These are phyloP conservation scores for Eurystomus glaucurus DNA, from an alignment of 2,797 vertebrate genomes.

Conservation along the genomic window DNA sequence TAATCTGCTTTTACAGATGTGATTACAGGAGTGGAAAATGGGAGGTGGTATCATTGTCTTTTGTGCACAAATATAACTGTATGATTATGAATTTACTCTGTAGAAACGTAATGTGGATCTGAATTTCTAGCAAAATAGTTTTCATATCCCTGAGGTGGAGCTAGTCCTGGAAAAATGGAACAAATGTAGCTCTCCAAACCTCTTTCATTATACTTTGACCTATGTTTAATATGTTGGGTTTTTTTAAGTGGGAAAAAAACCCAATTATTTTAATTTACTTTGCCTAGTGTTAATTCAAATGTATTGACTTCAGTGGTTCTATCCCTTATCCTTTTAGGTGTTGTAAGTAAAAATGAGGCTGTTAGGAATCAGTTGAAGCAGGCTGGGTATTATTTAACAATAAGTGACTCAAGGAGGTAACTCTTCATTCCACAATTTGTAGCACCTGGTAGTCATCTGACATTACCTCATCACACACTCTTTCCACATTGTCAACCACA, in stretches of 20 bases:
- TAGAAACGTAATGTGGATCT: not conserved
- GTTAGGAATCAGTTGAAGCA: not conserved
- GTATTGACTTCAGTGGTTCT: not conserved
- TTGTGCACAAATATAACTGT: not conserved
- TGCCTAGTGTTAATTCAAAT: not conserved
- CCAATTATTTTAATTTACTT: not conserved
- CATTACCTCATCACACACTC: not conserved
- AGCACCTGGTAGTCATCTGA: not conserved
- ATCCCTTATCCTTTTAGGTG: not conserved
- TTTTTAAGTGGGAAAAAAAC: not conserved
- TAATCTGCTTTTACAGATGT: not conserved
- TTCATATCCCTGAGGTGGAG: not conserved
- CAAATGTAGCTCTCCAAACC: not conserved
- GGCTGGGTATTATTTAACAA: not conserved
- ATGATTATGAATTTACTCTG: not conserved
- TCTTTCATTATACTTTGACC: not conserved
- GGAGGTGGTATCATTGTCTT: not conserved
- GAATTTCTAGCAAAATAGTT: not conserved
- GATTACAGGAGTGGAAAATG: not conserved
- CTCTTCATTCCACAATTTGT: not conserved
- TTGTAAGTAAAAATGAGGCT: not conserved
- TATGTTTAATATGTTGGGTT: rapidly evolving
- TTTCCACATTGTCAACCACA: not conserved
- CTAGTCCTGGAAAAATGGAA: not conserved
- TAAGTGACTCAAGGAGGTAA: not conserved